Conservation (phyloP, 1,140 invertebrate genomes). For the Dreissena rostriformis region DNA sequence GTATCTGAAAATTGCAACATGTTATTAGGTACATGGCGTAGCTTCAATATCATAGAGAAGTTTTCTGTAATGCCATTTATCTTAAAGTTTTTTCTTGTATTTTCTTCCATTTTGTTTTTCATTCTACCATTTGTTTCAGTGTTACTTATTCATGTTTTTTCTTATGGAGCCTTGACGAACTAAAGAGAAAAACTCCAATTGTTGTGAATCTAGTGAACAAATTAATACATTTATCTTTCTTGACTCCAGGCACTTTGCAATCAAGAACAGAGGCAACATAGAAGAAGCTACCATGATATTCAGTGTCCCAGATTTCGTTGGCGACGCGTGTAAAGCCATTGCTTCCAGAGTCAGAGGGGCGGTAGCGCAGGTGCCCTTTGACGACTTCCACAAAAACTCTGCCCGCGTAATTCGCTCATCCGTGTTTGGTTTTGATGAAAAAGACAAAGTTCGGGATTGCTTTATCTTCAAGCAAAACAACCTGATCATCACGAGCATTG, state of each 20-base stretch:
- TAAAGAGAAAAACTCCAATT: too few relatives aligned
- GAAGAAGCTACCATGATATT: conserved; percentile 81
- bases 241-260: conserved; percentile 82
- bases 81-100: too few relatives aligned
- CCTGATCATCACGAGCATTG: conserved; percentile 83
- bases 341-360: conserved; percentile 83
- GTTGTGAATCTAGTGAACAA: too few relatives aligned
- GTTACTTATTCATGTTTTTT: too few relatives aligned
- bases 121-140: too few relatives aligned
- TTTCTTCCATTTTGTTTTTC: too few relatives aligned
- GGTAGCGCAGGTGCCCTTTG: conserved; percentile 83
- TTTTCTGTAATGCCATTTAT: too few relatives aligned
- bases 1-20: too few relatives aligned
- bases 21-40: too few relatives aligned
- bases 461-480: conserved; percentile 82
- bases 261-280: conserved; percentile 70
- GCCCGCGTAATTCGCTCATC: conserved; percentile 82
- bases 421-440: conserved; percentile 83
- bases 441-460: conserved; percentile 78
- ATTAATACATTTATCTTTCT: conserved; percentile 1
- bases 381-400: conserved; percentile 84
- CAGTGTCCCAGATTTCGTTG: conserved; percentile 84
- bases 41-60: too few relatives aligned
- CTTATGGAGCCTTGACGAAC: too few relatives aligned
- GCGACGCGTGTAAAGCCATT: conserved; percentile 84